phyloP scores from a whole-genome alignment of 2,888 invertebrate species.

The Aleiodes alternator region DNA sequence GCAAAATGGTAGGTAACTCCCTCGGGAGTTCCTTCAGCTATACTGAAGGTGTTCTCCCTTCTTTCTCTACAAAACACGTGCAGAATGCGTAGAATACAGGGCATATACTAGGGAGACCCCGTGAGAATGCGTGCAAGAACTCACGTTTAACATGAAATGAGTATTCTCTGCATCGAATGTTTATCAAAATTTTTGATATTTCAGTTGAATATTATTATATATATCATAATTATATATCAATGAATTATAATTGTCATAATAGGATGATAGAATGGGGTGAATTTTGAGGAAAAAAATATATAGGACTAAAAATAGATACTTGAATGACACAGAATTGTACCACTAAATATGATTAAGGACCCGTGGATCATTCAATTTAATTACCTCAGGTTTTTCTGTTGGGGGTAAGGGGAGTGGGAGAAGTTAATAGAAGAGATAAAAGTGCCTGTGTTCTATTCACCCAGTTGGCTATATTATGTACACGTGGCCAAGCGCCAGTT shows the following conservation, averaged over 20 bases:
- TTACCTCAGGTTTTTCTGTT: conserved; percentile 61
- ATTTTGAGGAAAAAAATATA: neutral
- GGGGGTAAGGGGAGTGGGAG: conserved; percentile 43
- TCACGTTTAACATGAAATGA: neutral
- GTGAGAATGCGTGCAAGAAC: conserved; percentile 53
- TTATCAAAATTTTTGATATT: conserved; percentile 25
- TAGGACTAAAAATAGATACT: conserved; percentile 63
- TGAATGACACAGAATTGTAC: conserved; percentile 55
- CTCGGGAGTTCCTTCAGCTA: conserved; percentile 66
- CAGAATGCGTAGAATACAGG: conserved; percentile 51
- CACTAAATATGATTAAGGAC: conserved; percentile 70
- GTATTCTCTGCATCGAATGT: neutral
- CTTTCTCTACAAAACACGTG: conserved; percentile 69
- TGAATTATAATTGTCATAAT: neutral
- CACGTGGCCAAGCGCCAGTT: conserved; percentile 58
- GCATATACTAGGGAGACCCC: conserved; percentile 53
- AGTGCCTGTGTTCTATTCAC: conserved; percentile 61
- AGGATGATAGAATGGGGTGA: neutral
- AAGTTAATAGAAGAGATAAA: conserved; percentile 74
- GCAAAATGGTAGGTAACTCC: conserved; percentile 74
- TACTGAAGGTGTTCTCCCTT: conserved; percentile 55
- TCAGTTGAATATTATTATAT: conserved; percentile 5
- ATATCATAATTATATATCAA: conserved; percentile 1
- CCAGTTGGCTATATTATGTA: conserved; percentile 63
- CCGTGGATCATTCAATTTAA: conserved; percentile 74